Conservation (phyloP, 2,113 vertebrate species). For the Corapipo altera region DNA sequence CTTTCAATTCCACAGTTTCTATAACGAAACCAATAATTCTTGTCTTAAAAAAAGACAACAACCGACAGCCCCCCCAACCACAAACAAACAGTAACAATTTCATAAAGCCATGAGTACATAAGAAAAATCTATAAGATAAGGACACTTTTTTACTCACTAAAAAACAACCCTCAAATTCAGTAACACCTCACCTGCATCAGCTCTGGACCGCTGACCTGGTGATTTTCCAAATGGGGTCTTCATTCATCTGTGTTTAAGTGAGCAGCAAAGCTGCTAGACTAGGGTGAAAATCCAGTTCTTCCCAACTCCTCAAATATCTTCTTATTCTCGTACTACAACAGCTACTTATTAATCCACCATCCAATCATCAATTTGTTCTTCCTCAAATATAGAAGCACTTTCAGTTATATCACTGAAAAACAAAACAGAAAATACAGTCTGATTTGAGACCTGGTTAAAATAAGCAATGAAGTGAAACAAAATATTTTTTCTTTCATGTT, state of each 20-base stretch:
- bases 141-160: neutral
- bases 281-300: conserved; percentile 74
- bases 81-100: neutral
- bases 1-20: neutral
- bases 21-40: neutral
- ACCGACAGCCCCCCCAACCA: neutral
- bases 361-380: conserved; percentile 45
- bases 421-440: conserved; percentile 43
- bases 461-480: neutral
- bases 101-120: neutral
- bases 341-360: conserved; percentile 65
- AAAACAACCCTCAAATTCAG: neutral
- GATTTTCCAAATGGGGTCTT: conserved; percentile 97
- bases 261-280: conserved; percentile 90
- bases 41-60: neutral
- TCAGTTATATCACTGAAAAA: conserved; percentile 68
- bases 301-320: conserved; percentile 40
- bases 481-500: neutral
- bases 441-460: neutral
- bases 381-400: conserved; percentile 50
- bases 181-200: conserved; percentile 86
- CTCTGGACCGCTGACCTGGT: conserved; percentile 90
- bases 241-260: conserved; percentile 95
- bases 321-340: conserved; percentile 50
- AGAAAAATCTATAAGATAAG: neutral